A percentile compares a stretch with the other conserved stretches of the same genome.
phyloP scores from a whole-genome alignment of 2,797 vertebrate species.

The Alcedo quadribrachys region DNA sequence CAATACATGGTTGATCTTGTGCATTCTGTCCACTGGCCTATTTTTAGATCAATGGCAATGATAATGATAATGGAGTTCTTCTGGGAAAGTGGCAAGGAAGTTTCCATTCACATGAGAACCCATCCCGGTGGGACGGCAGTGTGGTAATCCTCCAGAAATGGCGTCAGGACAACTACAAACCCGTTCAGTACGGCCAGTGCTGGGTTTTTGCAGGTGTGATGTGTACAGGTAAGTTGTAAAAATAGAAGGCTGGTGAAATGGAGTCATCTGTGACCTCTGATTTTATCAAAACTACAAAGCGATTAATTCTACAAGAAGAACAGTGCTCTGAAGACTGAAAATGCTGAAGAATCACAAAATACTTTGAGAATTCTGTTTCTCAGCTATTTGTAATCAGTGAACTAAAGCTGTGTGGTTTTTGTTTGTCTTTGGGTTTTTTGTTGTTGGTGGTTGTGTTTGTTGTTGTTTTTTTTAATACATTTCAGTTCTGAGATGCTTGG shows the following conservation, averaged over 20 bases:
- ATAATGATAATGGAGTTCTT: constrained; percentile 85
- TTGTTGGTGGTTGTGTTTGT: background rate
- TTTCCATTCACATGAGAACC: constrained; percentile 83
- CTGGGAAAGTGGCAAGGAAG: constrained; percentile 86
- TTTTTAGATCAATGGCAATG: constrained; percentile 89
- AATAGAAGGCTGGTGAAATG: background rate
- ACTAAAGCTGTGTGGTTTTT: background rate
- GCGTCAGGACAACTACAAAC: constrained; percentile 79
- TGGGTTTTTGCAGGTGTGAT: constrained; percentile 95
- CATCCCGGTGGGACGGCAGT: constrained; percentile 88
- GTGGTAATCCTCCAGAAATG: constrained; percentile 89
- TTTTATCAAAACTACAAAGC: background rate
- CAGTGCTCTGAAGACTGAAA: background rate
- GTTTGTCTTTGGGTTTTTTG: background rate
- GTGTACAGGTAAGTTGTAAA: constrained; percentile 85
- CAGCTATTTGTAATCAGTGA: background rate
- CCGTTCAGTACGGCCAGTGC: constrained; percentile 93
- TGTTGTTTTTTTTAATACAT: background rate
- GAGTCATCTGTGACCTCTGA: background rate
- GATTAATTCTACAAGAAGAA: background rate
- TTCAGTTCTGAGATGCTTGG: constrained; percentile 88
- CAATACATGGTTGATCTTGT: background rate
- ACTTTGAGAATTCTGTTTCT: background rate
- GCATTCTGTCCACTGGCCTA: background rate
- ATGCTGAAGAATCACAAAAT: background rate